Percentiles rank a stretch among this genome's conserved stretches.
These are phyloP conservation scores for Maniola jurtina DNA, from an alignment of 1,140 invertebrate species.

Conservation along the genomic window DNA sequence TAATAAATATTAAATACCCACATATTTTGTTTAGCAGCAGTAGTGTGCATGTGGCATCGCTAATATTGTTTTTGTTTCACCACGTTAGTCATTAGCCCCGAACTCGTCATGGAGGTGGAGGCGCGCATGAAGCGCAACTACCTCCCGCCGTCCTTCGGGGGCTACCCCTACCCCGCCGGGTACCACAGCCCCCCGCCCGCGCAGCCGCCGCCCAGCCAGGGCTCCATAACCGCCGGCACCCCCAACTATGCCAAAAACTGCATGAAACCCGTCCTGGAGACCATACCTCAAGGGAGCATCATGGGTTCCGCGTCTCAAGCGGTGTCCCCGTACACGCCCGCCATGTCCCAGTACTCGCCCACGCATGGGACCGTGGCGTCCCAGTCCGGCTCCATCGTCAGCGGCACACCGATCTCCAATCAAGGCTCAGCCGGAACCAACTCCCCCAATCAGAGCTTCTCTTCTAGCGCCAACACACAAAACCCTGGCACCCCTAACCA, in stretches of 20 bases:
- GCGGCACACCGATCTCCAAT: slow-evolving; percentile 26
- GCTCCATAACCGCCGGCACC: slow-evolving; percentile 52
- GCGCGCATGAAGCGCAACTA: slow-evolving; percentile 92
- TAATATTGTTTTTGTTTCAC: slow-evolving; percentile 69
- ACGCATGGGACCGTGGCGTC: slow-evolving; percentile 34
- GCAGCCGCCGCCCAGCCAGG: slow-evolving; percentile 39
- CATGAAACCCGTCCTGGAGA: slow-evolving; percentile 57
- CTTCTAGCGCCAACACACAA: neutral
- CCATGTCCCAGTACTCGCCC: slow-evolving; percentile 44
- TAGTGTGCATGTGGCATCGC: slow-evolving; percentile 36
- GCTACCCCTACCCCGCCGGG: slow-evolving; percentile 41
- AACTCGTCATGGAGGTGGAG: slow-evolving; percentile 92
- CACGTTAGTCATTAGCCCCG: slow-evolving; percentile 88
- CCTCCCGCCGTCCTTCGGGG: slow-evolving; percentile 82
- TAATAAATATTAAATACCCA: too few relatives aligned
- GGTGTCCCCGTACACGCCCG: slow-evolving; percentile 41
- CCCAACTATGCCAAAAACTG: slow-evolving; percentile 55
- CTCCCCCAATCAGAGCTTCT: neutral
- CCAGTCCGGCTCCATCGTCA: slow-evolving; percentile 29
- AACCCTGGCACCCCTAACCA: slow-evolving; percentile 4
- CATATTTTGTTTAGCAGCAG: neutral
- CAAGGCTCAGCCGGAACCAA: slow-evolving; percentile 6
- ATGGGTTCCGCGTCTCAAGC: slow-evolving; percentile 49
- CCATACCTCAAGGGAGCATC: slow-evolving; percentile 60
- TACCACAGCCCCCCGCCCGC: slow-evolving; percentile 41